Evolutionary conservation across 2,888 invertebrate genomes (phyloP).

Genomic region (Ariolimax columbianus): DNA sequence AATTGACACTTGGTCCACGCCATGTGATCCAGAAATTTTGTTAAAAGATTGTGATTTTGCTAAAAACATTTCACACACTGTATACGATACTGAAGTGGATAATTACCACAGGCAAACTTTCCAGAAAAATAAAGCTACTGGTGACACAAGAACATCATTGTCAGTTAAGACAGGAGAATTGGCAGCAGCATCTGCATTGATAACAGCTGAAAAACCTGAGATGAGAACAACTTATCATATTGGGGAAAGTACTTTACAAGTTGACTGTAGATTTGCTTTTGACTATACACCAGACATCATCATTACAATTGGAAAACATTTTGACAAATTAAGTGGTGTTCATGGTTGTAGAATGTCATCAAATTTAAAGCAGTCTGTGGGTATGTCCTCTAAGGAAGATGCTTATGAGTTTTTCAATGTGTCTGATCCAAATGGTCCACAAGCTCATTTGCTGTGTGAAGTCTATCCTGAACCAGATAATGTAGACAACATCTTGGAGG

Average conservation of each 20-base stretch:
- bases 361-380: not conserved
- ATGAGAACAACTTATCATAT: not conserved
- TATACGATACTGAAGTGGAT: not conserved
- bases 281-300: slow-evolving; percentile 13
- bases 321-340: slow-evolving; percentile 30
- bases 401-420: not conserved
- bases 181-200: not conserved
- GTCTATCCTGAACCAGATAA: slow-evolving; percentile 2
- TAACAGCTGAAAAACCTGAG: not conserved
- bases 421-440: not conserved
- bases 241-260: not conserved
- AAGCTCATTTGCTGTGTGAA: not conserved
- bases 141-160: not conserved
- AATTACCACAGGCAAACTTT: not conserved
- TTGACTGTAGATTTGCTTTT: slow-evolving; percentile 14
- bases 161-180: not conserved
- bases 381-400: not conserved
- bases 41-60: slow-evolving; percentile 18
- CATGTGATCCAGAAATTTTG: not conserved
- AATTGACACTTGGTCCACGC: not conserved
- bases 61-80: not conserved
- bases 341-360: not conserved
- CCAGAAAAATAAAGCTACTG: not conserved
- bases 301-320: slow-evolving; percentile 14
- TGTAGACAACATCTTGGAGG: not conserved